Evolutionary conservation across 2,888 invertebrate genomes (phyloP).

Genomic region (Rhagium mordax): DNA sequence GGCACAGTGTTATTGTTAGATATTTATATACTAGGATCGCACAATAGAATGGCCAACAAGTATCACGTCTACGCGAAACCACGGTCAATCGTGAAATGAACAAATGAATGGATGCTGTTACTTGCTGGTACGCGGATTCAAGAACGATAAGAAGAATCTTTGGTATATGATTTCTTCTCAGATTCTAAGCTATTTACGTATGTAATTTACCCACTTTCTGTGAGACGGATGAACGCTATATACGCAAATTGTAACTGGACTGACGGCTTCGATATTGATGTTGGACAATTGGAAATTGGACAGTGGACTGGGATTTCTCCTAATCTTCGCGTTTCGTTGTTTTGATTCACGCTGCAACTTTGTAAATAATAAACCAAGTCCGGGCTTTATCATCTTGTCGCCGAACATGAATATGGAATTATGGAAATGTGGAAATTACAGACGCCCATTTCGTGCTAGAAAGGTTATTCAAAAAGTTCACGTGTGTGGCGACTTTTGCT

Average conservation of each 20-base stretch:
- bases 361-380: not conserved
- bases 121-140: slow-evolving; percentile 22
- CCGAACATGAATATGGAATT: too few relatives aligned
- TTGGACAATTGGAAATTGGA: not conserved
- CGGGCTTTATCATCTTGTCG: not conserved
- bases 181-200: slow-evolving; percentile 13
- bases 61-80: slow-evolving; percentile 4
- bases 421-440: too few relatives aligned
- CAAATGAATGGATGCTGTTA: slow-evolving; percentile 21
- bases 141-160: slow-evolving; percentile 22
- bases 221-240: not conserved
- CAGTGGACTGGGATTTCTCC: not conserved
- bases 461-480: too few relatives aligned
- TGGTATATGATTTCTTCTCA: slow-evolving; percentile 14
- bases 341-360: not conserved
- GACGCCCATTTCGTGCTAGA: too few relatives aligned
- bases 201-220: slow-evolving; percentile 14
- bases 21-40: not conserved
- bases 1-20: not conserved
- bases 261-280: not conserved
- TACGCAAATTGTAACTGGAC: not conserved
- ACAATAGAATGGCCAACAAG: not conserved
- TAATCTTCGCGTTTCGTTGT: not conserved
- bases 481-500: too few relatives aligned
- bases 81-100: slow-evolving; percentile 14